phyloP scores from a whole-genome alignment of 2,888 invertebrate species.

The Siphonodentalium dalli region DNA sequence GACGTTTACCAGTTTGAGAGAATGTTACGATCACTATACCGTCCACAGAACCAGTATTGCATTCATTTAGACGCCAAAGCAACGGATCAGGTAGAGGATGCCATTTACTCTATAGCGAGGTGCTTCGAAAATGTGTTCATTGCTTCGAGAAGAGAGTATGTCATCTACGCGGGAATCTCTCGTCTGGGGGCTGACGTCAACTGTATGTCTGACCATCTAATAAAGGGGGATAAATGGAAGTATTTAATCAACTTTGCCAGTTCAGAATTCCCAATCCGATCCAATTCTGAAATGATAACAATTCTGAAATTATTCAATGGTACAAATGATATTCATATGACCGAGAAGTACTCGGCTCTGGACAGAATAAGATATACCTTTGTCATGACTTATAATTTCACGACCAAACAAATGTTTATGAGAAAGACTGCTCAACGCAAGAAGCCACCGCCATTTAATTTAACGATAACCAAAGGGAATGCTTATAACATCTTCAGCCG shows the following conservation, averaged over 20 bases:
- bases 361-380: slow-evolving; percentile 1
- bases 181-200: slow-evolving; percentile 47
- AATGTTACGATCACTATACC: slow-evolving; percentile 50
- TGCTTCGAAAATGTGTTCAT: slow-evolving; percentile 61
- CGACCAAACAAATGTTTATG: slow-evolving; percentile 21
- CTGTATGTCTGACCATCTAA: slow-evolving; percentile 42
- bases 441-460: slow-evolving; percentile 31
- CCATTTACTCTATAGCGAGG: slow-evolving; percentile 32
- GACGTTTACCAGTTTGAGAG: slow-evolving; percentile 53
- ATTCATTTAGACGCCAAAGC: slow-evolving; percentile 58
- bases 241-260: slow-evolving; percentile 56
- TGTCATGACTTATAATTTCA: slow-evolving; percentile 14
- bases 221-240: slow-evolving; percentile 33
- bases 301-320: slow-evolving; percentile 47
- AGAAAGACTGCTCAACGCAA: slow-evolving; percentile 23
- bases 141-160: slow-evolving; percentile 40
- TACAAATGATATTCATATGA: slow-evolving; percentile 47
- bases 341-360: slow-evolving; percentile 28
- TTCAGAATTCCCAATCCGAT: slow-evolving; percentile 50
- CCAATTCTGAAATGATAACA: slow-evolving; percentile 51
- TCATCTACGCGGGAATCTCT: slow-evolving; percentile 43
- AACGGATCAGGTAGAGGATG: slow-evolving; percentile 26
- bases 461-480: slow-evolving; percentile 46
- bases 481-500: slow-evolving; percentile 47
- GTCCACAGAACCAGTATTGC: slow-evolving; percentile 61